Conservation (phyloP, 2,797 vertebrate species). For the Buceros bicornis region DNA sequence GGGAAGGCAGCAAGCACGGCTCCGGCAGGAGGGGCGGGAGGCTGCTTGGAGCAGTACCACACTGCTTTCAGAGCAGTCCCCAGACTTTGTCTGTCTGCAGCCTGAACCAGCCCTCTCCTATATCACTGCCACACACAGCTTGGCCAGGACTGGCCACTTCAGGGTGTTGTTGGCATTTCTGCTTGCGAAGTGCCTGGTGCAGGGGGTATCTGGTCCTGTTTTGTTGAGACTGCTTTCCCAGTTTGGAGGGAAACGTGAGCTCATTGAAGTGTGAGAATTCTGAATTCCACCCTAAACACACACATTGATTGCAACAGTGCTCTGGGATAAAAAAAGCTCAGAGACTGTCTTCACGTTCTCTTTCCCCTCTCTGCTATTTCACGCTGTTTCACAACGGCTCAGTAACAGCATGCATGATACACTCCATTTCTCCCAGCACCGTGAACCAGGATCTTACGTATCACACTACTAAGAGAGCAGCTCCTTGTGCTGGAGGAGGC, state of each 20-base stretch:
- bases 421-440: neutral
- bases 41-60: neutral
- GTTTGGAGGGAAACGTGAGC: neutral
- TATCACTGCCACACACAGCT: neutral
- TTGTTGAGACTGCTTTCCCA: neutral
- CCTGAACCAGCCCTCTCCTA: neutral
- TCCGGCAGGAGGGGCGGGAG: neutral
- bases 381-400: neutral
- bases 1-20: fast-evolving
- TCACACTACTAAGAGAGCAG: neutral
- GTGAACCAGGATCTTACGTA: neutral
- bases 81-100: neutral
- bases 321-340: neutral
- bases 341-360: neutral
- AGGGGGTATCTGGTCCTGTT: fast-evolving
- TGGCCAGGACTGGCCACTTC: neutral
- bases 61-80: neutral
- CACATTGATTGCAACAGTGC: neutral
- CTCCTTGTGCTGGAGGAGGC: neutral
- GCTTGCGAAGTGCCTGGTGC: neutral
- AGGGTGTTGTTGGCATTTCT: neutral
- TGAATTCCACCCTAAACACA: neutral
- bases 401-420: neutral
- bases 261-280: neutral
- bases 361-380: neutral